phyloP scores from a whole-genome alignment of 2,888 invertebrate genomes.

The Strigamia transsilvanica region DNA sequence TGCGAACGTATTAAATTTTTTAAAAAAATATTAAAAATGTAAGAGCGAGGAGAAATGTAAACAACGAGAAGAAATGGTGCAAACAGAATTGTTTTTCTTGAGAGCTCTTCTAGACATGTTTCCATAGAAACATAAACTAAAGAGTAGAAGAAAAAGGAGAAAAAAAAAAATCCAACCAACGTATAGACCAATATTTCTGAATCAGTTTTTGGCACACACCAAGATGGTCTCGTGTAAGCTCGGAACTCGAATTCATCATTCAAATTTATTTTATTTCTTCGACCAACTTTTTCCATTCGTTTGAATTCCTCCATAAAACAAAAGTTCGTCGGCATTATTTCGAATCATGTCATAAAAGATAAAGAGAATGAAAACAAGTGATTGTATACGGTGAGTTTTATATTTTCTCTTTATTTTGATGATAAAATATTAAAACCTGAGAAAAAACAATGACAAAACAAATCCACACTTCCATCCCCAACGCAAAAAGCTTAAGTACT shows the following conservation, averaged over 20 bases:
- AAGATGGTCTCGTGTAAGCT: neutral
- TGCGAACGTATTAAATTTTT: neutral
- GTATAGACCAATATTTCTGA: slow-evolving; percentile 12
- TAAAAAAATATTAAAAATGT: neutral
- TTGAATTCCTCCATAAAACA: neutral
- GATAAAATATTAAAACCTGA: slow-evolving; percentile 16
- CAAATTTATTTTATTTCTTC: neutral
- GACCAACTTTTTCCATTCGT: neutral
- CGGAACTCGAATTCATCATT: neutral
- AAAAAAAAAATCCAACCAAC: neutral
- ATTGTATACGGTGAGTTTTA: too few species aligned
- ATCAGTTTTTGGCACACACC: slow-evolving; percentile 30
- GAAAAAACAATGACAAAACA: neutral
- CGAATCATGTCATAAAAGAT: neutral
- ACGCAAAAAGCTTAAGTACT: neutral
- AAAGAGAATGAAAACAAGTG: too few species aligned
- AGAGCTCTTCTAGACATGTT: neutral
- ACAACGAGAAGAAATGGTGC: neutral
- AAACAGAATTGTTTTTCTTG: neutral
- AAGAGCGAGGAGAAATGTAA: neutral
- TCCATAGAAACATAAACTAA: neutral
- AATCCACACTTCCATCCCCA: neutral
- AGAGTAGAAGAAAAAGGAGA: neutral
- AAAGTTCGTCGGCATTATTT: neutral
- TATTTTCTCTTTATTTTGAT: slow-evolving; percentile 21